These are phyloP conservation scores for Shinisaurus crocodilurus DNA, from an alignment of 2,113 vertebrate genomes.

Conservation along the genomic window DNA sequence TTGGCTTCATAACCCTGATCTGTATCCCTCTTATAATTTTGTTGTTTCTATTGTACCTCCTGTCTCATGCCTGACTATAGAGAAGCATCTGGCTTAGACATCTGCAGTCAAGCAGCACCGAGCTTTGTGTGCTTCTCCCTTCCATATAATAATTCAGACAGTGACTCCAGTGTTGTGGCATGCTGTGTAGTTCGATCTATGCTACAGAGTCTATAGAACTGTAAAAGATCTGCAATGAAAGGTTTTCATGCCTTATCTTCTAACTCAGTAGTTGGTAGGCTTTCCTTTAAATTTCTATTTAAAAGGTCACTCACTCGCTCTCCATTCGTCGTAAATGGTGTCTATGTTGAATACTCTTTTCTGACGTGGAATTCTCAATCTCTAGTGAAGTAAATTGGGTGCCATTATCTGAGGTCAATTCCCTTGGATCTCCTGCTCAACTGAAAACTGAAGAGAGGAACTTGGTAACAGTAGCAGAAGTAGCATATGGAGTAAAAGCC, in stretches of 20 bases:
- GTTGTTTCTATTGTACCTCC: background rate
- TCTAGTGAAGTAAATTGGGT: constrained; percentile 8
- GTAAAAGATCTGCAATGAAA: background rate
- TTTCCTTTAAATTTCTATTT: background rate
- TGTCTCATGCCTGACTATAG: background rate
- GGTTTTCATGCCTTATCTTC: background rate
- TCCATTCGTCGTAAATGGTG: background rate
- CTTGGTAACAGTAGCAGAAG: constrained; percentile 27
- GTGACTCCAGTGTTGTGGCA: background rate
- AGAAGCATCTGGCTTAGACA: background rate
- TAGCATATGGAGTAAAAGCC: constrained; percentile 1
- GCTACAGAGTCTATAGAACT: background rate
- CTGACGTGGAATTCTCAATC: background rate
- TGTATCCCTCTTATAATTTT: background rate
- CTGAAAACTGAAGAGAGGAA: constrained; percentile 21
- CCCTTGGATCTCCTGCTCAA: background rate
- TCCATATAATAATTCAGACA: background rate
- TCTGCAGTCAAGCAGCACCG: background rate
- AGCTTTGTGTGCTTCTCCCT: background rate
- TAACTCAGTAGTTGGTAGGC: background rate
- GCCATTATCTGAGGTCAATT: background rate
- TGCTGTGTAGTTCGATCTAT: background rate
- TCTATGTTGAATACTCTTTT: background rate
- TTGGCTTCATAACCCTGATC: background rate
- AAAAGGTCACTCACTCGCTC: background rate